Evolutionary conservation across 23 tunicate species (phyloP).

Genomic region (Halocynthia roretzi): DNA sequence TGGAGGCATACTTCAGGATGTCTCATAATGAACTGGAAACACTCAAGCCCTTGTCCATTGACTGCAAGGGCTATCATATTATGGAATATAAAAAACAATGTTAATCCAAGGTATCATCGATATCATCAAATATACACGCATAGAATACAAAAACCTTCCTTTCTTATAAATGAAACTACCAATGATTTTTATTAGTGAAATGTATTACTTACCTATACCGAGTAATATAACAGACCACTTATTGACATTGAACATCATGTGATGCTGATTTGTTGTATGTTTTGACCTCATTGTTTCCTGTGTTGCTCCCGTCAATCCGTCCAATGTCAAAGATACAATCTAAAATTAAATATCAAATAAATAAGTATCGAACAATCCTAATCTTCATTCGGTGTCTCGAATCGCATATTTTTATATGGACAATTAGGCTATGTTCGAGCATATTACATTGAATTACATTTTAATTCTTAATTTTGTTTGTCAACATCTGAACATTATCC

Average conservation of each 20-base stretch:
- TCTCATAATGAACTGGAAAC: conserved; percentile 50
- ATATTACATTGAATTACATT: too few relatives aligned
- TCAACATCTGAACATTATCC: conserved; percentile 1
- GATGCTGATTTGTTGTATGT: conserved; percentile 66
- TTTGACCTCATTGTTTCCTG: conserved; percentile 82
- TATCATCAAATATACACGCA: not conserved
- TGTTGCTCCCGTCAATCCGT: conserved; percentile 95
- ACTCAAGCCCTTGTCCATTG: conserved; percentile 72
- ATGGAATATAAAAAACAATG: not conserved
- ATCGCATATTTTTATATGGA: too few relatives aligned
- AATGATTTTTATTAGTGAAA: not conserved
- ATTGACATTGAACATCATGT: conserved; percentile 90
- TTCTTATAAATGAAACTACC: not conserved
- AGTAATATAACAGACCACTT: conserved; percentile 69
- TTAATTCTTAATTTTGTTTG: too few relatives aligned
- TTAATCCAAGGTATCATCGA: not conserved
- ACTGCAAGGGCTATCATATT: conserved; percentile 46
- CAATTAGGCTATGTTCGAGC: too few relatives aligned
- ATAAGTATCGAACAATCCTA: not conserved
- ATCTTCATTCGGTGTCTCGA: too few relatives aligned
- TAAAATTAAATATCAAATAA: conserved; percentile 4
- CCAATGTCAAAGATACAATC: conserved; percentile 72
- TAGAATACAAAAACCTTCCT: not conserved
- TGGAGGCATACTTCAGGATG: conserved; percentile 70
- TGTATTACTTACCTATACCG: conserved; percentile 28